Evolutionary conservation across 1,140 invertebrate species (phyloP).

Genomic region (Mercenaria mercenaria): DNA sequence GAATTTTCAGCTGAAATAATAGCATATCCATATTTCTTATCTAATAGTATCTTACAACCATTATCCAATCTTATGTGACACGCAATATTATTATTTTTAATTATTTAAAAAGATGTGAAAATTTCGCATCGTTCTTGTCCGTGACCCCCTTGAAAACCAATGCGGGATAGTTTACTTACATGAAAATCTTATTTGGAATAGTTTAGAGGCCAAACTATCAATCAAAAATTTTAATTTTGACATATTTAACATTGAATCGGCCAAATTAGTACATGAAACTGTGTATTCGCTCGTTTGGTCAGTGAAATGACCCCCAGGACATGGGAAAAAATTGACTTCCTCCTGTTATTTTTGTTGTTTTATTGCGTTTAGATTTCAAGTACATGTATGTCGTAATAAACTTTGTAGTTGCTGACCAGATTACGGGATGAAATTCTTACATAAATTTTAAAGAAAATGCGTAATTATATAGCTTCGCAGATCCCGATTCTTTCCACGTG

Average conservation of each 20-base stretch:
- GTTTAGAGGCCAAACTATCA: not conserved
- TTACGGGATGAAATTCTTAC: too few species aligned
- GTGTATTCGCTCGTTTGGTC: not conserved
- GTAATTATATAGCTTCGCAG: too few species aligned
- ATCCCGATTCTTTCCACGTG: too few species aligned
- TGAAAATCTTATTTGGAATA: slow-evolving; percentile 14
- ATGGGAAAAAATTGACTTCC: slow-evolving; percentile 17
- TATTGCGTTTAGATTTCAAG: not conserved
- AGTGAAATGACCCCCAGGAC: slow-evolving; percentile 8
- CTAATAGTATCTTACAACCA: too few species aligned
- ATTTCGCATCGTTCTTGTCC: not conserved
- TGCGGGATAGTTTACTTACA: not conserved
- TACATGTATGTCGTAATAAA: not conserved
- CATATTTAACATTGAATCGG: not conserved
- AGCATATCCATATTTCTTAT: not conserved
- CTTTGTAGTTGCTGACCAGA: too few species aligned
- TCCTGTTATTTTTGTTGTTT: not conserved
- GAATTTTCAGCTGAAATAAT: not conserved
- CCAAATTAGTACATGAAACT: not conserved
- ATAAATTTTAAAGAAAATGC: too few species aligned
- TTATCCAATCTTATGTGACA: too few species aligned
- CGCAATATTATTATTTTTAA: too few species aligned
- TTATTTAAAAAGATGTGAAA: too few species aligned
- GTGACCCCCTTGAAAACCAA: not conserved
- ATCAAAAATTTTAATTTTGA: slow-evolving; percentile 19